Percentiles rank a stretch among this genome's conserved stretches.
Conservation (phyloP, 2,113 vertebrate species). For the Sciurus niger region DNA sequence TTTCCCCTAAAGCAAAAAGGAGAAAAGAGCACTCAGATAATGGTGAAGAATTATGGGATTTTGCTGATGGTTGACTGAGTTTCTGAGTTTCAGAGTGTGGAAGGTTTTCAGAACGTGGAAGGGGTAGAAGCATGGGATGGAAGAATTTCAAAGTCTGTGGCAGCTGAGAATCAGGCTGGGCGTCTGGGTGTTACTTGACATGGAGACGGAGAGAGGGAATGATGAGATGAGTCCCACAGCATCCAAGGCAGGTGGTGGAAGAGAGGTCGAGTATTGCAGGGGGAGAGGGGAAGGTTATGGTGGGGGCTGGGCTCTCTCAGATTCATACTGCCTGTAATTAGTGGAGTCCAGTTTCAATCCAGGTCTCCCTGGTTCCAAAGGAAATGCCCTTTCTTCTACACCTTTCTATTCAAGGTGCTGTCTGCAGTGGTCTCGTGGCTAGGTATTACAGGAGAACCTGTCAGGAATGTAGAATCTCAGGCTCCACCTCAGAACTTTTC, state of each 20-base stretch:
- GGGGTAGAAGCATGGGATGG: not conserved
- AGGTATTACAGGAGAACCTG: not conserved
- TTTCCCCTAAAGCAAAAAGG: not conserved
- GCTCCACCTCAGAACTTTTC: not conserved
- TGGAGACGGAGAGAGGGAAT: not conserved
- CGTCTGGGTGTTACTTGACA: not conserved
- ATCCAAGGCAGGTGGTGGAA: not conserved
- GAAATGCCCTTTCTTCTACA: not conserved
- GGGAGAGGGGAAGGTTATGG: not conserved
- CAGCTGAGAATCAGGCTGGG: not conserved
- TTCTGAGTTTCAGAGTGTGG: not conserved
- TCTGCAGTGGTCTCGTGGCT: accelerated
- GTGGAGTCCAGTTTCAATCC: not conserved
- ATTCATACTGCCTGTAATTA: not conserved
- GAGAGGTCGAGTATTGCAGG: not conserved
- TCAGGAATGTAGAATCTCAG: not conserved
- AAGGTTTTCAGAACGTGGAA: not conserved
- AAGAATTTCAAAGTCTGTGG: not conserved
- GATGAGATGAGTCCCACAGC: not conserved
- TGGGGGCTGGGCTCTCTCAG: not conserved
- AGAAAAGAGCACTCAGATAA: not conserved
- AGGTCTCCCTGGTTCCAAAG: not conserved
- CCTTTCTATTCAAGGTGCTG: not conserved
- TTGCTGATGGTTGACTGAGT: not conserved
- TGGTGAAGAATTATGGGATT: not conserved